Conservation (phyloP, 1,140 invertebrate species). For the Lethrus apterus region DNA sequence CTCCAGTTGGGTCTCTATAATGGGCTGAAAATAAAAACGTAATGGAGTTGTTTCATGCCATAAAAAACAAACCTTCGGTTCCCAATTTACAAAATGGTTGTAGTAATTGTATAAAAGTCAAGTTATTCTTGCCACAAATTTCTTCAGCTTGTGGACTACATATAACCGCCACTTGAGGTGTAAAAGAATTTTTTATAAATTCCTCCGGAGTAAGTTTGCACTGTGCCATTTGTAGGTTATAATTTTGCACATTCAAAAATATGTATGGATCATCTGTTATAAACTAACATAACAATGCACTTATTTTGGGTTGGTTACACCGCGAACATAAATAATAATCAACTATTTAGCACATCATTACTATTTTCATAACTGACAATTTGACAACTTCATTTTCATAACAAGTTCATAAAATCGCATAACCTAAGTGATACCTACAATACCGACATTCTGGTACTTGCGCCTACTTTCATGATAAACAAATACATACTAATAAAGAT, state of each 20-base stretch:
- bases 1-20: constrained; percentile 76
- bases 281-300: too few species aligned
- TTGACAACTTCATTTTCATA: too few species aligned
- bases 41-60: neutral
- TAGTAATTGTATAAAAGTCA: constrained; percentile 81
- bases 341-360: too few species aligned
- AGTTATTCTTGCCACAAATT: constrained; percentile 82
- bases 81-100: constrained; percentile 81
- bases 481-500: too few species aligned
- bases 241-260: neutral
- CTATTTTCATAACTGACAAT: too few species aligned
- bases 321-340: too few species aligned
- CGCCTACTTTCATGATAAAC: too few species aligned
- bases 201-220: constrained; percentile 67
- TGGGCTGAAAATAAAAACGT: constrained; percentile 50
- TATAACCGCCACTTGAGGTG: constrained; percentile 78
- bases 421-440: too few species aligned
- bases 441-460: too few species aligned
- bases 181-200: constrained; percentile 84
- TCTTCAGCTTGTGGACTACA: constrained; percentile 74
- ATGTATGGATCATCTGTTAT: too few species aligned
- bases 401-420: too few species aligned
- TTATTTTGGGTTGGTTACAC: too few species aligned
- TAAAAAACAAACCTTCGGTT: constrained; percentile 59
- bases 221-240: constrained; percentile 47